Base-by-base conservation (phyloP, 2,113 vertebrate species). In the Ophiodon elongatus region DNA sequence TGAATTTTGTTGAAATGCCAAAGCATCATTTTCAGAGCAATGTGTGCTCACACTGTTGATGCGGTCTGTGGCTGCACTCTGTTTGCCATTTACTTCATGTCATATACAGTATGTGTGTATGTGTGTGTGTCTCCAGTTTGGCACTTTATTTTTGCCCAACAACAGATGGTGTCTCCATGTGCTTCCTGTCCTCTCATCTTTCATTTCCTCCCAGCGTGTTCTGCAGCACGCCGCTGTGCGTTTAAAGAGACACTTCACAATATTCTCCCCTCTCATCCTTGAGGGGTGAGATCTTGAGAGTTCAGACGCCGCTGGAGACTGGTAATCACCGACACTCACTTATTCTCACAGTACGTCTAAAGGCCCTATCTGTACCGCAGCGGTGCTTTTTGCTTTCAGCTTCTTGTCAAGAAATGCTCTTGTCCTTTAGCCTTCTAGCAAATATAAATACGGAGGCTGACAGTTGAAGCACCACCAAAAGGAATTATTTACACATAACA, bases 161-260 rank as follows among this genome's bases (percentile, higher is more conserved):
- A 91, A 69, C 92, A 93, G 91, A 92, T 93, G 91, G 92, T n/a
- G 72, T 85, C 86, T 83, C 92, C 86, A 76, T 85, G 91, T 91
- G 88, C 72, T 88, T 86, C 85, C 88, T 80, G 79, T 89, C 82
- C 71, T 90, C 80, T 86, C 78, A 1, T 87, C 79, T 81, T 88
- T 56, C 41, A 66, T 80, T 87, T 89, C 86, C 87, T 89, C 85
- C 54, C 89, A 78, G 83, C 65, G 15, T 85, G 91, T 41, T 41
- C 25, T 80, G 73, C 62, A 52, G 72, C 64, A 23, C 15, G 37
- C 65, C 8, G 19, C 84, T 79, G 52, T 13, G 70, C 29, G 52
- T 66, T 90, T 71, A 89, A 85, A 88, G 85, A 81, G 57, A 74
- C 59, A 81, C 70, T 75, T 75, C 76, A 63, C 74, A 54, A 78